phyloP scores from a whole-genome alignment of 2,113 vertebrate genomes.

The Colaptes auratus region DNA sequence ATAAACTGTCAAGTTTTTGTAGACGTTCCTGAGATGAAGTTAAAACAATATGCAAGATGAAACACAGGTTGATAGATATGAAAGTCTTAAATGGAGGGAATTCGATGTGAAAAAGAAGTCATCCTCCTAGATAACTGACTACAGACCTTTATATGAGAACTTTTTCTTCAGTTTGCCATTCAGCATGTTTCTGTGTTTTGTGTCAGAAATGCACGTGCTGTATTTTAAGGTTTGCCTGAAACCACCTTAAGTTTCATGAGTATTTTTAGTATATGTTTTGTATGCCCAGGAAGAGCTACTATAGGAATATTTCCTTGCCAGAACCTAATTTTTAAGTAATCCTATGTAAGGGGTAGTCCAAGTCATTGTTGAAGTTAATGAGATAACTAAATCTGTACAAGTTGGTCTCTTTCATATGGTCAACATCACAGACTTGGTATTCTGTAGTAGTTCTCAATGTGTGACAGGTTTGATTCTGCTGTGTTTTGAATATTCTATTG shows the following conservation, averaged over 20 bases:
- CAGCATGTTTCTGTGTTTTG: background rate
- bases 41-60: background rate
- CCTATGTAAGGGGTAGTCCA: background rate
- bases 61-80: background rate
- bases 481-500: background rate
- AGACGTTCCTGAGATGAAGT: background rate
- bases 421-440: background rate
- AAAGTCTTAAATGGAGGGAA: background rate
- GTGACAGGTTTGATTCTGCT: background rate
- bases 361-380: background rate
- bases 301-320: background rate
- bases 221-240: background rate
- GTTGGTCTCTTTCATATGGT: background rate
- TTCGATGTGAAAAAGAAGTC: background rate
- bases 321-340: background rate
- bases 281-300: background rate
- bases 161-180: background rate
- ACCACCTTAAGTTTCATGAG: background rate
- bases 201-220: background rate
- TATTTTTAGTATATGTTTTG: background rate
- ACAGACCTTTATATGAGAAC: background rate
- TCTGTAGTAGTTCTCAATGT: background rate
- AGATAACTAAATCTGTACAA: background rate
- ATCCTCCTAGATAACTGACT: background rate
- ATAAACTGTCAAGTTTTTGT: background rate